These are phyloP conservation scores for Eilema depressum DNA, from an alignment of 2,888 invertebrate genomes.

Conservation along the genomic window DNA sequence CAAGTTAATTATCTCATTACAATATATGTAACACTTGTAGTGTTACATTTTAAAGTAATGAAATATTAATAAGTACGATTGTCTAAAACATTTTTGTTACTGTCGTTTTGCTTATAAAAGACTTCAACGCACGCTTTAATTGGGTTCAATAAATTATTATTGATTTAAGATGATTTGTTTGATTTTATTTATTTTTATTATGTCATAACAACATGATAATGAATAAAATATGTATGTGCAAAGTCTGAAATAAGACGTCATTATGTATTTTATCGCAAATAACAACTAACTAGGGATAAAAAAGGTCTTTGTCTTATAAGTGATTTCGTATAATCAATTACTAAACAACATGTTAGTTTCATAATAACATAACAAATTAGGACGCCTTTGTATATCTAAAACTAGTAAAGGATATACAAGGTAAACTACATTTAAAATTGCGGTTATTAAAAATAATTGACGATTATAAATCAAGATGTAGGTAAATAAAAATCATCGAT, in stretches of 20 bases:
- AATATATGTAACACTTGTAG: neutral
- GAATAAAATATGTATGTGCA: neutral
- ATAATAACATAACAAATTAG: constrained; percentile 10
- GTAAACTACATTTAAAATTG: neutral
- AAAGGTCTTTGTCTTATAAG: constrained; percentile 6
- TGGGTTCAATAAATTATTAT: constrained; percentile 13
- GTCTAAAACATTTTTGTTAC: constrained; percentile 33
- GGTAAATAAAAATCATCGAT: constrained; percentile 34
- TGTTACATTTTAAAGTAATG: neutral
- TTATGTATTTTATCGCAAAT: neutral
- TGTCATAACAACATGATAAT: neutral
- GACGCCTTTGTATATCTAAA: neutral
- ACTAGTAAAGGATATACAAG: neutral
- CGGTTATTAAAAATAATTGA: neutral
- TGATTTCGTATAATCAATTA: neutral
- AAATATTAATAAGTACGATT: neutral
- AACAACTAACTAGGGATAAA: neutral
- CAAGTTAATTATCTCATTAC: neutral
- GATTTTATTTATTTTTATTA: neutral
- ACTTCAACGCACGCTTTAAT: constrained; percentile 76
- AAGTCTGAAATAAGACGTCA: neutral
- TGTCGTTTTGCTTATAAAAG: constrained; percentile 66
- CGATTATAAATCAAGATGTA: constrained; percentile 10
- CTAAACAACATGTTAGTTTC: neutral
- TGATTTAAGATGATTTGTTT: neutral